Base-by-base conservation (phyloP, 2,113 vertebrate genomes). In the Cynocephalus volans region DNA sequence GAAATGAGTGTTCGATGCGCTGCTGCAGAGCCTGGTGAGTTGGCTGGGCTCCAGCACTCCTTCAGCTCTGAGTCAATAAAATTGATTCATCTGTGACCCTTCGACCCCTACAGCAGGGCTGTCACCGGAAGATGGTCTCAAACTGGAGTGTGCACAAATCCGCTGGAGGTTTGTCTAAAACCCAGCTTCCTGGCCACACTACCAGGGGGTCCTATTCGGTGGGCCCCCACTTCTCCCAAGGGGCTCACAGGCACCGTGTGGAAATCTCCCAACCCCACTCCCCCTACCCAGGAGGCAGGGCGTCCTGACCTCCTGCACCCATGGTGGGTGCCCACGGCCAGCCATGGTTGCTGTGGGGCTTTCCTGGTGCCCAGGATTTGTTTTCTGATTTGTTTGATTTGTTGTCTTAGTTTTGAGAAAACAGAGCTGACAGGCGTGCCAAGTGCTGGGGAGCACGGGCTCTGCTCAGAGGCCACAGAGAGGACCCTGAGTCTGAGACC, bases 41-140 rank as follows among this genome's bases (percentile, higher is more conserved):
- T 1, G 31, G 48, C 89, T 31, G 50, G 23, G 60, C 90, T 75
- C 23, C 33, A 87, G 1, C 2, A 73, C 77, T 81, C 70, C 86
- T 41, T 75, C 79, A 70, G 95, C 83, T 70, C 3, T 26, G 73
- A 89, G 86, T 95, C 95, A 12, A 96, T 97, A 58, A 52, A 9
- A 98, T 97, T 48, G 82, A 97, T 89, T 65, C 58, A 12, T 77
- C 31, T 0, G 3, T 95, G 93, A 95, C 96, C 83, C 94, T 83
- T 82, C 87, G 95, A 88, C 95, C 93, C 52, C 72, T 52, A 41
- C 76, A 87, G 82, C 86, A 23, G 24, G 52, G 75, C 95, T 81
- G 92, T 92, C 86, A 31, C 64, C 0, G 14, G 93, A 97, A 83
- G 64, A 12, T 36, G 75, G 19, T 60, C 81, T 97, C 95, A 82